phyloP scores from a whole-genome alignment of 2,888 invertebrate genomes.

The Flabesymbios commensalis region DNA sequence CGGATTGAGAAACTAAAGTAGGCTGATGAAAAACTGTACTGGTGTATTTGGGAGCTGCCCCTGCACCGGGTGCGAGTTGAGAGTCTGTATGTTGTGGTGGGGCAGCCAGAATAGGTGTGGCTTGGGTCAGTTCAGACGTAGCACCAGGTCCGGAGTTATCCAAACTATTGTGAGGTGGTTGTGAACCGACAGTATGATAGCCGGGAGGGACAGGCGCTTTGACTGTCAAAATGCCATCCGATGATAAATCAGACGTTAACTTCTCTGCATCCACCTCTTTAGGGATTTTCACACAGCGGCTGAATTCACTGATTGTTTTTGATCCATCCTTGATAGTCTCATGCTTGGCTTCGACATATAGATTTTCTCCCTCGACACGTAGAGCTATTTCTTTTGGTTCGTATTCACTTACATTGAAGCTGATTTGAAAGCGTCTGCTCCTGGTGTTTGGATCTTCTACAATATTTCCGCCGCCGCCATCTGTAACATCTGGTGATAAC shows the following conservation, averaged over 20 bases:
- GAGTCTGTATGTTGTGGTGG: too few relatives aligned
- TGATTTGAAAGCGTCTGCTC: slow-evolving; percentile 28
- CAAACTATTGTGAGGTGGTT: not conserved
- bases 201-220: slow-evolving; percentile 28
- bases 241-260: slow-evolving; percentile 23
- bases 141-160: not conserved
- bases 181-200: slow-evolving; percentile 14
- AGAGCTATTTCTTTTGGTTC: slow-evolving; percentile 23
- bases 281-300: slow-evolving; percentile 25
- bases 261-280: slow-evolving; percentile 28
- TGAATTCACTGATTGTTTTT: slow-evolving; percentile 21
- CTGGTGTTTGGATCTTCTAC: slow-evolving; percentile 25
- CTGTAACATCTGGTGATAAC: not conserved
- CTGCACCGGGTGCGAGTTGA: too few relatives aligned
- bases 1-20: too few relatives aligned
- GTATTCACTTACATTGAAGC: slow-evolving; percentile 33
- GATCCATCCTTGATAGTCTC: slow-evolving; percentile 10
- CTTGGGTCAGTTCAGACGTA: not conserved
- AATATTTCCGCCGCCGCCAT: slow-evolving; percentile 20
- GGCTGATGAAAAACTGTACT: too few relatives aligned
- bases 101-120: too few relatives aligned
- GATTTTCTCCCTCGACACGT: slow-evolving; percentile 18
- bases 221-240: slow-evolving; percentile 29
- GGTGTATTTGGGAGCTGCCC: too few relatives aligned
- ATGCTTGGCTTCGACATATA: slow-evolving; percentile 25